Conservation (phyloP, 2,888 invertebrate genomes). For the Aporophyla nigra region DNA sequence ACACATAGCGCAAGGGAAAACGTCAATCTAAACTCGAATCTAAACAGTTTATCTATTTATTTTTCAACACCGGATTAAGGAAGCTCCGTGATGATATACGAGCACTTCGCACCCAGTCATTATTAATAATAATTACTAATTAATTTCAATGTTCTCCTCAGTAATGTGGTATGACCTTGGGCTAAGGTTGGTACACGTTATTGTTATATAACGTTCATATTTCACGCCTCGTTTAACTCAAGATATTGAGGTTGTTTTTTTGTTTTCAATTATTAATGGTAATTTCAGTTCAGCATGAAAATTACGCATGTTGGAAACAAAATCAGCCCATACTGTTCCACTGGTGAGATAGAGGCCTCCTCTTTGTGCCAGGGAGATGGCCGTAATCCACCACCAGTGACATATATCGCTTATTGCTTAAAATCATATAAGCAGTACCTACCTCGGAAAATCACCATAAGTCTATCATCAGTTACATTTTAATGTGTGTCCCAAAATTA, state of each 20-base stretch:
- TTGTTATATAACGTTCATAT: constrained; percentile 61
- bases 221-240: constrained; percentile 57
- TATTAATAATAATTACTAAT: constrained; percentile 52
- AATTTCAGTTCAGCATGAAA: neutral
- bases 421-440: too few relatives aligned
- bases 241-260: constrained; percentile 50
- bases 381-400: too few relatives aligned
- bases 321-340: too few relatives aligned
- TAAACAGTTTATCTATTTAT: constrained; percentile 20
- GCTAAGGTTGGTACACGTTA: constrained; percentile 47
- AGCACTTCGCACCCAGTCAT: constrained; percentile 45
- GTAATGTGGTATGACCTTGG: constrained; percentile 46
- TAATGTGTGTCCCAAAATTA: too few relatives aligned
- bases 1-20: constrained; percentile 13
- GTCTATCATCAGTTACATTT: too few relatives aligned
- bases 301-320: neutral
- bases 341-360: too few relatives aligned
- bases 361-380: too few relatives aligned
- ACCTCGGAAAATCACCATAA: too few relatives aligned
- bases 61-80: constrained; percentile 64
- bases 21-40: constrained; percentile 16
- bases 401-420: too few relatives aligned
- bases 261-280: neutral
- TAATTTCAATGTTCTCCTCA: constrained; percentile 49
- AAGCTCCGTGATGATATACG: constrained; percentile 46